These are phyloP conservation scores for Morus bassanus DNA, from an alignment of 2,797 vertebrate species.

Conservation along the genomic window DNA sequence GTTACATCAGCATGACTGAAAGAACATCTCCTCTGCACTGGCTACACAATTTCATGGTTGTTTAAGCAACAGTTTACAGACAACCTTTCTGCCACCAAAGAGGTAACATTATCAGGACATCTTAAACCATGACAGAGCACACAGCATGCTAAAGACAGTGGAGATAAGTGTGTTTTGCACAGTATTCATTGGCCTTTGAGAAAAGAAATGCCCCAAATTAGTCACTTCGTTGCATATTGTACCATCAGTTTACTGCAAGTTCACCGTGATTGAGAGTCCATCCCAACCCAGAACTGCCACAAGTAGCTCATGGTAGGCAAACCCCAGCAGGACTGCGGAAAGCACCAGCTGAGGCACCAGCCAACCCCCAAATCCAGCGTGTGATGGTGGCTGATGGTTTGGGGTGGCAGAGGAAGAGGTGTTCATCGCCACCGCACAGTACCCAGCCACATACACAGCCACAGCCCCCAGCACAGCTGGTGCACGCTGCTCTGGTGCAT, in stretches of 20 bases:
- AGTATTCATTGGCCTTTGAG: background rate
- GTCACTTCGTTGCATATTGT: background rate
- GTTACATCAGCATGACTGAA: background rate
- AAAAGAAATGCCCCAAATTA: background rate
- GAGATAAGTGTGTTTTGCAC: background rate
- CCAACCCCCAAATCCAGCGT: background rate
- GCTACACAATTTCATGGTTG: background rate
- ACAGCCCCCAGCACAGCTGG: no score
- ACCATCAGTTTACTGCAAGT: background rate
- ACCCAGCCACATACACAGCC: background rate
- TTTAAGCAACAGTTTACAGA: background rate
- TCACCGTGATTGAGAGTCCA: fast-evolving
- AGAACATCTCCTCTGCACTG: background rate
- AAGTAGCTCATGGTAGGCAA: background rate
- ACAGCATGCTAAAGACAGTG: background rate
- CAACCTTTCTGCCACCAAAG: background rate
- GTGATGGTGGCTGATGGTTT: background rate
- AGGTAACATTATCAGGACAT: background rate
- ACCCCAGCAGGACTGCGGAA: background rate
- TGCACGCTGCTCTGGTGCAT: background rate
- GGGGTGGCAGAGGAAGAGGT: background rate
- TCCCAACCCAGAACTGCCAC: background rate
- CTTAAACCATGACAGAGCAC: background rate
- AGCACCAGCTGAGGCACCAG: background rate
- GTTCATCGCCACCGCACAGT: fast-evolving